A percentile compares a stretch with the other conserved stretches of the same genome.
These are phyloP conservation scores for Corythoichthys haematopterus DNA, from an alignment of 2,113 vertebrate species.

Conservation along the genomic window DNA sequence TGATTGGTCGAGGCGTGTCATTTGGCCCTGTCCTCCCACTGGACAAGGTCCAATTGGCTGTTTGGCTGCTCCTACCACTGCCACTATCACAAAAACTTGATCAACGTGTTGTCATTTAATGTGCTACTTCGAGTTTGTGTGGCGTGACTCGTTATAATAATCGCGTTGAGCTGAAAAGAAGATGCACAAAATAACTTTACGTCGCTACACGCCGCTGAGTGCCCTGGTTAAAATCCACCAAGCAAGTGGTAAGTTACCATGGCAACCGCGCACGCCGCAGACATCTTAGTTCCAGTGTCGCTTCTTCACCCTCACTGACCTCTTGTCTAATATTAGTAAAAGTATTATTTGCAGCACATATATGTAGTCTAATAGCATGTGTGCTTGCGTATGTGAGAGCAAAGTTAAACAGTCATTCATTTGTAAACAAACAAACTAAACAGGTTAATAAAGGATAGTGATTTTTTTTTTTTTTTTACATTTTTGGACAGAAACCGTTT, in stretches of 20 bases:
- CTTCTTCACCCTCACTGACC: not conserved
- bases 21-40: not conserved
- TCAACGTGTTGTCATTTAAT: not conserved
- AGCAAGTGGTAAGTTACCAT: slow-evolving; percentile 61
- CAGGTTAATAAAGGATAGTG: too few relatives aligned
- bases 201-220: not conserved
- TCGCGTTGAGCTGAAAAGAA: too few relatives aligned
- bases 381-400: too few relatives aligned
- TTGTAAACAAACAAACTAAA: too few relatives aligned
- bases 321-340: too few relatives aligned
- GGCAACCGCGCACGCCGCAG: slow-evolving; percentile 3
- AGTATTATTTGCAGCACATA: too few relatives aligned
- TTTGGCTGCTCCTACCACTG: not conserved
- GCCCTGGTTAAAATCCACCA: slow-evolving; percentile 42
- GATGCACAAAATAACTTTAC: not conserved
- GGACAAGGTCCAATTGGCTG: not conserved
- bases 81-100: not conserved
- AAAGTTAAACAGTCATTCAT: too few relatives aligned
- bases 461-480: too few relatives aligned
- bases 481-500: too few relatives aligned
- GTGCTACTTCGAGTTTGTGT: not conserved
- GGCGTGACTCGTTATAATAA: not conserved
- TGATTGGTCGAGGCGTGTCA: not conserved
- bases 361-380: too few relatives aligned
- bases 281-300: not conserved